Base-by-base conservation (phyloP, 2,888 invertebrate genomes). In the Oscheius onirici region DNA sequence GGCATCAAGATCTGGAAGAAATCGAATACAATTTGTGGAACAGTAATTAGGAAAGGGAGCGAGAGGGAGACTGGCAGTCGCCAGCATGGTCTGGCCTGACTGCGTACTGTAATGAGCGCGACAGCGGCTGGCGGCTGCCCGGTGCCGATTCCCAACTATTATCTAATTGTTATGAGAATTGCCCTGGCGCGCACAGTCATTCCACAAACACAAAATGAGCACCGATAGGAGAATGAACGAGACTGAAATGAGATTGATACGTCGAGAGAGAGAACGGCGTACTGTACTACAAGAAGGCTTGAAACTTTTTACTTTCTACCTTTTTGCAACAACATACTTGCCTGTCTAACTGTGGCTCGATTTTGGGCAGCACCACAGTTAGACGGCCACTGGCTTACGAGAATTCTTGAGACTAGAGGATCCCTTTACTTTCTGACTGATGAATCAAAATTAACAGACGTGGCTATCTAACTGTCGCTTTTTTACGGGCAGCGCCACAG, bases 1-100 rank as follows among this genome's bases (percentile, higher is more conserved):
- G 68, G 73, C 69, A 76, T 78, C 74, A 70, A 78, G 75, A 28
- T 77, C 80, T 80, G 76, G 15, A 80, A 79, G 5, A 34, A n/a
- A n/a, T n/a, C n/a, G n/a, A n/a, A 34, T 34, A 8, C 5, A 6
- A 34, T 34, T 34, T 34, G 34, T 3, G 34, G 8, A 34, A 22
- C 17, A 22, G 49, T 49, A 49, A 49, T 49, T 49, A 49, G 49
- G n/a, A n/a, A 34, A 34, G 34, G 34, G 5, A 34, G 34, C 8
- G 49, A 10, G 49, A 17, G 22, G 17, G 20, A 17, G 49, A 22
- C 49, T 49, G 49, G 49, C 49, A 22, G 49, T 22, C 17, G 22
- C 49, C 17, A 22, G 49, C 49, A 49, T 17, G 49, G 17, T 22
- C 34, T 34, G 34, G 34, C 34, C 34, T 34, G 34, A 24, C 55